Base-by-base conservation (phyloP, 2,113 vertebrate genomes). In the Pygoscelis antarcticus region DNA sequence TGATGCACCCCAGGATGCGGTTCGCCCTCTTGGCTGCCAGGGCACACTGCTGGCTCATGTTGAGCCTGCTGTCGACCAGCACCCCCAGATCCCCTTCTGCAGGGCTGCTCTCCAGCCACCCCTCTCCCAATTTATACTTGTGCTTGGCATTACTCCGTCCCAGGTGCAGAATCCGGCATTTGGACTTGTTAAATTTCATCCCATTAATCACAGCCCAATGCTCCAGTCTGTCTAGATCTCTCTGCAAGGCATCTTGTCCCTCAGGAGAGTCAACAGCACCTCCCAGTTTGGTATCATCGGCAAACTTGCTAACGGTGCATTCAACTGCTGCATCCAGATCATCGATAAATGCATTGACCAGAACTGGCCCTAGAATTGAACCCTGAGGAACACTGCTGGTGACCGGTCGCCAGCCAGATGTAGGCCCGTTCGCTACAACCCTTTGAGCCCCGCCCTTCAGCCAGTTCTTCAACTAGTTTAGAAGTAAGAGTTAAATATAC, bases 91-190 rank as follows among this genome's bases (percentile, higher is more conserved):
- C 58, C n/a, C 58, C 36, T 61, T 16, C 58, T 36, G 58, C 58
- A 36, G n/a, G 58, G 58, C n/a, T 25, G 58, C 58, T 61, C n/a
- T 61, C 15, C n/a, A 36, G 58, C 58, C 58, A 61, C n/a, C 6
- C 58, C n/a, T 61, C n/a, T 61, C 58, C 58, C 22, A 16, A 4
- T 25, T 61, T 25, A 36, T 36, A 36, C n/a, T 61, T 36, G 22
- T 61, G 34, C n/a, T 10, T 4, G 10, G n/a, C 9, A 4, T 61
- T 25, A 25, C 22, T 16, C 22, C 0, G 1, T 36, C 34, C n/a
- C 22, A 36, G 58, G n/a, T 16, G 22, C 58, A 25, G 58, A 36
- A 61, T 61, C 58, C 1, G 3, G 22, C 58, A 61, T 61, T 61
- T 61, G 58, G 22, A 25, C n/a, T 60, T 60, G 14, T 25, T 60